A percentile compares a stretch with the other conserved stretches of the same genome.
Conservation (phyloP, 2,113 vertebrate genomes). For the Leuciscus idus region DNA sequence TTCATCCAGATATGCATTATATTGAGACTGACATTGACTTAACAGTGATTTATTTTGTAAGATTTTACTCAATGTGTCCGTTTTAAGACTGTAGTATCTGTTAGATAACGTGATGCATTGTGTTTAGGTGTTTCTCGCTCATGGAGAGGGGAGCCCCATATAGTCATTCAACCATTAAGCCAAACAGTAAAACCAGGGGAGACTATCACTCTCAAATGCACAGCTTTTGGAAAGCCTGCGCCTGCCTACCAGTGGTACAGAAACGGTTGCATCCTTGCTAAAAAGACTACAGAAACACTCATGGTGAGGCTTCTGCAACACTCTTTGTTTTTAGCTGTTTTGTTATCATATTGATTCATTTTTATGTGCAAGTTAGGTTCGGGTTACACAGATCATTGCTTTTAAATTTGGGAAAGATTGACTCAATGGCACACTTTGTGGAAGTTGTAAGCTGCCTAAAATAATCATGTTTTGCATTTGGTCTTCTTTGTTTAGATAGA, state of each 20-base stretch:
- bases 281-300: constrained; percentile 72
- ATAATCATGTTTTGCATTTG: background rate
- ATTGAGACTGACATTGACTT: background rate
- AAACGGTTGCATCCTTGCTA: constrained; percentile 75
- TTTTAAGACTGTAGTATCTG: background rate
- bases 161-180: constrained; percentile 70
- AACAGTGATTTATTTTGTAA: background rate
- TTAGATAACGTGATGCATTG: background rate
- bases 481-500: constrained; percentile 67
- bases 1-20: no score
- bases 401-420: background rate
- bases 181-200: constrained; percentile 67
- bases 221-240: constrained; percentile 80
- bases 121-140: constrained; percentile 65
- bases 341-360: background rate
- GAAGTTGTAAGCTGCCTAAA: background rate
- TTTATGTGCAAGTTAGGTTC: background rate
- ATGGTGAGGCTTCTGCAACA: constrained; percentile 65
- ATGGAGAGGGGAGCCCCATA: constrained; percentile 81
- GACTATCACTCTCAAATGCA: constrained; percentile 73
- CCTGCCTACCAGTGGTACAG: constrained; percentile 86
- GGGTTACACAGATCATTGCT: background rate
- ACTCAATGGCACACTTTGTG: background rate
- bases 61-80: background rate
- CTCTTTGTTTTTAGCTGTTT: background rate